Conservation (phyloP, 2,888 invertebrate genomes). For the Kuschelorhynchus macadamiae region DNA sequence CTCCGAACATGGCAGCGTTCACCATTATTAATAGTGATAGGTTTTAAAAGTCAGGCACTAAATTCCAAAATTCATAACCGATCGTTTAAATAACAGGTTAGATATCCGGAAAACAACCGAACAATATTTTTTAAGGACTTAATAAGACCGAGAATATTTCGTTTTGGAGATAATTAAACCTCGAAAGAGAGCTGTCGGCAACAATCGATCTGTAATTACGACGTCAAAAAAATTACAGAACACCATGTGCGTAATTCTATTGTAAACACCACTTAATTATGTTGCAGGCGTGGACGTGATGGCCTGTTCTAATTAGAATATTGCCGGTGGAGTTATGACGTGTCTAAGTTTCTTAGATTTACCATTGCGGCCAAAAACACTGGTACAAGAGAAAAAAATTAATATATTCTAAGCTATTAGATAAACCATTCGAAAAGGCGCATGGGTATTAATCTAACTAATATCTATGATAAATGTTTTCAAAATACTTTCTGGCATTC, state of each 20-base stretch:
- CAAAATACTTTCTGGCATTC: no score
- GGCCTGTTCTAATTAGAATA: constrained; percentile 11
- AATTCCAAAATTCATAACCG: constrained; percentile 2
- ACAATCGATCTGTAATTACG: constrained; percentile 46
- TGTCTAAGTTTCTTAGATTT: no score
- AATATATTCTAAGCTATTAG: no score
- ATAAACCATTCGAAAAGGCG: no score
- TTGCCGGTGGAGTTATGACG: constrained; percentile 6
- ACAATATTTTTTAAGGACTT: constrained; percentile 36
- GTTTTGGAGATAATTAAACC: constrained; percentile 41
- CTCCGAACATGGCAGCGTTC: neutral
- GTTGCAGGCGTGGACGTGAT: constrained; percentile 40
- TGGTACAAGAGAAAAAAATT: no score
- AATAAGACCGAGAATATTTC: constrained; percentile 32
- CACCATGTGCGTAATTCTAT: constrained; percentile 45
- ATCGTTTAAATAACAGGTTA: constrained; percentile 26
- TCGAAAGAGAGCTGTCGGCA: constrained; percentile 33
- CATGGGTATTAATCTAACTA: no score
- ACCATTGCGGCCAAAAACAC: no score
- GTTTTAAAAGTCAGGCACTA: neutral
- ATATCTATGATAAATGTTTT: no score
- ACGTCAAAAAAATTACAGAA: constrained; percentile 42
- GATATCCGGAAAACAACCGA: constrained; percentile 30
- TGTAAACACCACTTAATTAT: constrained; percentile 49
- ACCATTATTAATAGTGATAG: neutral